A percentile compares a stretch with the other conserved stretches of the same genome.
These are phyloP conservation scores for Hemibagrus guttatus DNA, from an alignment of 2,797 vertebrate species.

Conservation along the genomic window DNA sequence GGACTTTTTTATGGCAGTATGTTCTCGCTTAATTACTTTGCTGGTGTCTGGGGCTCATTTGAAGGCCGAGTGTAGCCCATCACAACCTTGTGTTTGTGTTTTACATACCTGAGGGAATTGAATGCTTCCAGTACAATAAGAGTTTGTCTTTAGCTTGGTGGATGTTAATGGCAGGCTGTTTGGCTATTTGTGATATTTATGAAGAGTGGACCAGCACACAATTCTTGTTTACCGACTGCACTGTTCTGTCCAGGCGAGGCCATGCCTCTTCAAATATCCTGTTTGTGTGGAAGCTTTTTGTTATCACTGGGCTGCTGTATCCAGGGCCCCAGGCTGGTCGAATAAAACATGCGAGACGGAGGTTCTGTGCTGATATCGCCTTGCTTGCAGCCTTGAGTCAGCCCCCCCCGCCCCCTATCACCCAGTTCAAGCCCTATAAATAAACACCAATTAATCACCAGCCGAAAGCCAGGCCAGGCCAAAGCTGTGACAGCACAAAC, in stretches of 20 bases:
- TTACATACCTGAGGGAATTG: constrained; percentile 58
- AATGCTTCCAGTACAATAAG: constrained; percentile 54
- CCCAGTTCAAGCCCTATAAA: constrained; percentile 80
- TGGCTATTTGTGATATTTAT: constrained; percentile 67
- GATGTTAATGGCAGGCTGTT: constrained; percentile 65
- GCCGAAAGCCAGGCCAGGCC: constrained; percentile 72
- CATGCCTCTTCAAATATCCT: constrained; percentile 67
- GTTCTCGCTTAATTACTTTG: constrained; percentile 62
- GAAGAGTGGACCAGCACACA: constrained; percentile 58
- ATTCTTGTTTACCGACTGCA: constrained; percentile 65
- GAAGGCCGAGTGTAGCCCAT: constrained; percentile 22
- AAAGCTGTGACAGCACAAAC: constrained; percentile 65
- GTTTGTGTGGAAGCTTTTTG: constrained; percentile 62
- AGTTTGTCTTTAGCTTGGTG: constrained; percentile 45
- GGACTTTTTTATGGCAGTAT: constrained; percentile 59
- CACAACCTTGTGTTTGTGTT: constrained; percentile 58
- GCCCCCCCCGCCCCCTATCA: constrained; percentile 54
- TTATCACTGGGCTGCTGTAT: constrained; percentile 63
- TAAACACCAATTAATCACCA: constrained; percentile 83
- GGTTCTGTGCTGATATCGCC: constrained; percentile 75
- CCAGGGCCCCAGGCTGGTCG: constrained; percentile 63
- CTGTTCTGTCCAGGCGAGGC: constrained; percentile 51
- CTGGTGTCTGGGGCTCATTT: constrained; percentile 51
- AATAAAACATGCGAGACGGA: constrained; percentile 71
- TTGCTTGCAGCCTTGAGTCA: constrained; percentile 70